phyloP scores from a whole-genome alignment of 2,888 invertebrate genomes.

The Lobophora halterata region DNA sequence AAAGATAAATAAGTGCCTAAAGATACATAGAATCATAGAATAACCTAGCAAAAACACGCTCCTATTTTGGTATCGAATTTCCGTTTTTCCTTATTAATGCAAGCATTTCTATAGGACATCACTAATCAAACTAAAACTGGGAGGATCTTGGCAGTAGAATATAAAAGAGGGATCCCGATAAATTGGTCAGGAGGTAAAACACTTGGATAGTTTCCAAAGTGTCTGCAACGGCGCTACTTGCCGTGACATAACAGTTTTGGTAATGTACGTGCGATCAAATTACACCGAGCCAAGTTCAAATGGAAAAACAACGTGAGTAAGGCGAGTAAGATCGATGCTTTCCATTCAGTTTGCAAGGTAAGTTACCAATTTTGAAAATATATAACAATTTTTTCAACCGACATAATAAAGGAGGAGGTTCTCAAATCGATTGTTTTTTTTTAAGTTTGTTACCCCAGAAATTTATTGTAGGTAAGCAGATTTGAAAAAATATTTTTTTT shows the following conservation, averaged over 20 bases:
- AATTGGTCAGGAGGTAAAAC: conserved; percentile 37
- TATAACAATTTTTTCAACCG: no score
- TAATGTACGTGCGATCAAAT: conserved; percentile 34
- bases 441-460: no score
- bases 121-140: conserved; percentile 21
- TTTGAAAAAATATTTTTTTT: no score
- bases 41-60: no score
- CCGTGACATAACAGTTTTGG: conserved; percentile 57
- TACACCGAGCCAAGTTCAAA: conserved; percentile 20
- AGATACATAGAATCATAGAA: neutral
- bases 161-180: conserved; percentile 37
- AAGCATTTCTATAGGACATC: conserved; percentile 17
- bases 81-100: neutral
- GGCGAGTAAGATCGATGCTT: no score
- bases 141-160: conserved; percentile 29
- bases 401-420: no score
- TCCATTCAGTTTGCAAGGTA: no score
- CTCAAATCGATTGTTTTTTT: no score
- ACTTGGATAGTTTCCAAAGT: conserved; percentile 69
- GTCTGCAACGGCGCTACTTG: conserved; percentile 54
- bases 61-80: neutral
- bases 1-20: neutral
- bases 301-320: conserved; percentile 20
- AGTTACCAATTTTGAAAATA: no score
- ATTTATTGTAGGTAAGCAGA: no score